Evolutionary conservation across 2,113 vertebrate genomes (phyloP).

Genomic region (Hemiscyllium ocellatum): DNA sequence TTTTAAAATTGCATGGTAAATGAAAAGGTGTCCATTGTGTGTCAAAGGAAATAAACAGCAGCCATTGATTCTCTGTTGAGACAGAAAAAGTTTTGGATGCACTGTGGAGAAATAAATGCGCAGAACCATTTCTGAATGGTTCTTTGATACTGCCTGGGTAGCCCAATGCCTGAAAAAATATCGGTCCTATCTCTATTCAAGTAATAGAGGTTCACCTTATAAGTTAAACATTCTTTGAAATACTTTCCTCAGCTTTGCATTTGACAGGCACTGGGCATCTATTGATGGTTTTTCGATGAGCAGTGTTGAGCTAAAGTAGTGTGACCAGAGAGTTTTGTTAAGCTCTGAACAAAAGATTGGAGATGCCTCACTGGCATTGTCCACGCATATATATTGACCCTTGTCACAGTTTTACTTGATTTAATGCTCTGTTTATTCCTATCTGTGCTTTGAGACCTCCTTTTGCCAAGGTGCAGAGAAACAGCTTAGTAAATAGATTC

Average conservation of each 20-base stretch:
- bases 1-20: not conserved
- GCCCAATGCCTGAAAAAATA: slow-evolving; percentile 26
- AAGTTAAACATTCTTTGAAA: slow-evolving; percentile 59
- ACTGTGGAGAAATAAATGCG: not conserved
- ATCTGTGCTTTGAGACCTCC: slow-evolving; percentile 39
- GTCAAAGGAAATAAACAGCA: slow-evolving; percentile 29
- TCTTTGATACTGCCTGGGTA: slow-evolving; percentile 15
- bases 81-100: slow-evolving; percentile 28
- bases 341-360: slow-evolving; percentile 92
- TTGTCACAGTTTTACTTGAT: slow-evolving; percentile 88
- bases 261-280: slow-evolving; percentile 79
- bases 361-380: slow-evolving; percentile 77
- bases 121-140: slow-evolving; percentile 31
- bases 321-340: slow-evolving; percentile 98
- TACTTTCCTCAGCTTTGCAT: slow-evolving; percentile 63
- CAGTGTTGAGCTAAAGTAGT: slow-evolving; percentile 93
- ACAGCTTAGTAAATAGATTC: not conserved
- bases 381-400: slow-evolving; percentile 75
- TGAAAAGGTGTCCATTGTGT: not conserved
- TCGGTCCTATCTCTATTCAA: slow-evolving; percentile 29
- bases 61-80: slow-evolving; percentile 8
- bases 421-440: slow-evolving; percentile 97
- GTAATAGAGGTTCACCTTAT: slow-evolving; percentile 37
- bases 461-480: slow-evolving; percentile 30
- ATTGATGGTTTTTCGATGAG: slow-evolving; percentile 90